Conservation (phyloP, 1,140 invertebrate genomes). For the Zaprionus africanus region DNA sequence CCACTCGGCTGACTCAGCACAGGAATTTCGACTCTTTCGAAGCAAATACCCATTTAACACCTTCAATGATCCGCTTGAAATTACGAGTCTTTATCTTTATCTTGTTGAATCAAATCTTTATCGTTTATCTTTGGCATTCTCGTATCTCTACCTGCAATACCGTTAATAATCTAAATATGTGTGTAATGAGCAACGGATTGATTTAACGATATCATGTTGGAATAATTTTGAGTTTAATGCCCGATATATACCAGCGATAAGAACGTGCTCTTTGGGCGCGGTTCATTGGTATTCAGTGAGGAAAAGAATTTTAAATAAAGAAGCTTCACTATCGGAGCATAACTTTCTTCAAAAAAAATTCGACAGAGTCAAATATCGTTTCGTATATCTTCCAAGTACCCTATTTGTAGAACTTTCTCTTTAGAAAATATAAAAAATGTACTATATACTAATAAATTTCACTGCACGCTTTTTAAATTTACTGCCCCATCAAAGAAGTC, state of each 20-base stretch:
- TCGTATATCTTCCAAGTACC: neutral
- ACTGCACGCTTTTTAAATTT: neutral
- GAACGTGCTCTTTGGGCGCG: neutral
- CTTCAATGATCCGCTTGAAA: constrained; percentile 37
- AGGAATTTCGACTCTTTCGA: constrained; percentile 21
- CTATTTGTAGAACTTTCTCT: too few relatives aligned
- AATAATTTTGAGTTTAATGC: constrained; percentile 6
- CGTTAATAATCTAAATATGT: constrained; percentile 1
- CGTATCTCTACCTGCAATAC: neutral
- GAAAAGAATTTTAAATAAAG: neutral
- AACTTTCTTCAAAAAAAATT: neutral
- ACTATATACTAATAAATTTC: neutral
- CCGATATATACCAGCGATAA: neutral
- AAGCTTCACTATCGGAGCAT: neutral
- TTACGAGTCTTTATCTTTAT: constrained; percentile 34
- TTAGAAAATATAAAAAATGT: neutral
- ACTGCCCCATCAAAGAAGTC: constrained; percentile 3
- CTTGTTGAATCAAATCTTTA: constrained; percentile 27
- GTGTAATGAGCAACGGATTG: neutral
- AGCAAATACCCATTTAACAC: constrained; percentile 33
- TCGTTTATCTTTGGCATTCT: constrained; percentile 9
- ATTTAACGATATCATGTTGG: neutral
- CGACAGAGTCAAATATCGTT: neutral
- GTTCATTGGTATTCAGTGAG: neutral
- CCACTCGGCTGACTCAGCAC: constrained; percentile 6